These are phyloP conservation scores for Polydrusus pterygomalis DNA, from an alignment of 2,888 invertebrate species.

Conservation along the genomic window DNA sequence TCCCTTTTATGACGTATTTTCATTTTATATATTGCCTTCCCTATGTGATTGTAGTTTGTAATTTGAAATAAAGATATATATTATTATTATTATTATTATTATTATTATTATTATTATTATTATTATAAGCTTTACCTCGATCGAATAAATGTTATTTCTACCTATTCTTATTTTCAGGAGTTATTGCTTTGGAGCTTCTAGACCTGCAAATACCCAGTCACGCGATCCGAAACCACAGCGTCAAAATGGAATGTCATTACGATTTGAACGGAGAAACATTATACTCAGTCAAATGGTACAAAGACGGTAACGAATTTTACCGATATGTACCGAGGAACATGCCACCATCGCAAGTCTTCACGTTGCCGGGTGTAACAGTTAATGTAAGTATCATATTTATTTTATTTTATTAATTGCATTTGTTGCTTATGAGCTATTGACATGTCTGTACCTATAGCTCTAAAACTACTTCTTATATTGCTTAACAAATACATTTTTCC, in stretches of 20 bases:
- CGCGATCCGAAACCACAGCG: conserved; percentile 85
- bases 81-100: too few species aligned
- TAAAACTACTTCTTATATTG: too few species aligned
- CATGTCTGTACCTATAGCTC: too few species aligned
- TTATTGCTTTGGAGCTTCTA: conserved; percentile 77
- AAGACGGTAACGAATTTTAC: conserved; percentile 92
- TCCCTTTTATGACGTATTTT: too few species aligned
- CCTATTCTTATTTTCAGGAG: conserved; percentile 65
- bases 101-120: too few species aligned
- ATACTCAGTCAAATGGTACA: conserved; percentile 95
- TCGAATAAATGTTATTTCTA: not conserved
- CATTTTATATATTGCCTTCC: too few species aligned
- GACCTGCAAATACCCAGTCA: conserved; percentile 89
- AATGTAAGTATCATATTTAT: conserved; percentile 80
- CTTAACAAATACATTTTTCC: too few species aligned
- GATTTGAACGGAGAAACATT: conserved; percentile 87
- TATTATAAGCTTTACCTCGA: too few species aligned
- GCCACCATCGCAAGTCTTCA: conserved; percentile 87
- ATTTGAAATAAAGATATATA: too few species aligned
- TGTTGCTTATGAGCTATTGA: too few species aligned
- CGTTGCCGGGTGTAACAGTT: conserved; percentile 87
- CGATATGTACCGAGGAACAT: conserved; percentile 88
- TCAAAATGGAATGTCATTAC: conserved; percentile 87
- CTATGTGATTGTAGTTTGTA: too few species aligned
- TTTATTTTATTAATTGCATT: not conserved